These are phyloP conservation scores for Epirrita christyi DNA, from an alignment of 2,888 invertebrate genomes.

Conservation along the genomic window DNA sequence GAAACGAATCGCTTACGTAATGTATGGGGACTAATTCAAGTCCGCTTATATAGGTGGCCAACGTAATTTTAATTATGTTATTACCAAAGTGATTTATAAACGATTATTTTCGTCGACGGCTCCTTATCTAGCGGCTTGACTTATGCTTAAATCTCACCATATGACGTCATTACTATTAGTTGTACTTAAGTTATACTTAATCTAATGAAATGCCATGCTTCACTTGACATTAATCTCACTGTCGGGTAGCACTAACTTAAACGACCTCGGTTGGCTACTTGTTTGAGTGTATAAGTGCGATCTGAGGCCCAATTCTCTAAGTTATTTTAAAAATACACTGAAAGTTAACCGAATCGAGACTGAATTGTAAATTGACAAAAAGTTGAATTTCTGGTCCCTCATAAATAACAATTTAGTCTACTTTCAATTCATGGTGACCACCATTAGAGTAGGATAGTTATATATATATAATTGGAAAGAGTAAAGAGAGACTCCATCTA, in stretches of 20 bases:
- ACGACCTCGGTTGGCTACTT: constrained; percentile 37
- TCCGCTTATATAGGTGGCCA: neutral
- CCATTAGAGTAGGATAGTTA: no score
- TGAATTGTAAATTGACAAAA: no score
- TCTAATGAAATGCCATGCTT: constrained; percentile 66
- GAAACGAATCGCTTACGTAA: neutral
- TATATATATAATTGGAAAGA: no score
- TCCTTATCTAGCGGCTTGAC: constrained; percentile 8
- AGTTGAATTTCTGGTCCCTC: no score
- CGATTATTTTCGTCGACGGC: neutral
- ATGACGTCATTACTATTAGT: constrained; percentile 21
- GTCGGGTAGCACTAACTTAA: constrained; percentile 46
- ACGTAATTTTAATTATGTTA: neutral
- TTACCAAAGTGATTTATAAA: no score
- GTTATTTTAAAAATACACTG: no score
- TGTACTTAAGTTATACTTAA: constrained; percentile 45
- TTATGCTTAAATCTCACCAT: constrained; percentile 23
- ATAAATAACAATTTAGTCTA: no score
- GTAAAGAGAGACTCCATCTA: no score
- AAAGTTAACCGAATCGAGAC: no score
- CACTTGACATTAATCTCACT: constrained; percentile 62
- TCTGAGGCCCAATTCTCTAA: no score
- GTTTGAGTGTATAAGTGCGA: neutral
- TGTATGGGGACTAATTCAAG: neutral
- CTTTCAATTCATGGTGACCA: no score